Percentiles rank a stretch among this genome's conserved stretches.
Conservation (phyloP, 1,140 invertebrate genomes). For the Hermatobates lingyangjiaoensis region DNA sequence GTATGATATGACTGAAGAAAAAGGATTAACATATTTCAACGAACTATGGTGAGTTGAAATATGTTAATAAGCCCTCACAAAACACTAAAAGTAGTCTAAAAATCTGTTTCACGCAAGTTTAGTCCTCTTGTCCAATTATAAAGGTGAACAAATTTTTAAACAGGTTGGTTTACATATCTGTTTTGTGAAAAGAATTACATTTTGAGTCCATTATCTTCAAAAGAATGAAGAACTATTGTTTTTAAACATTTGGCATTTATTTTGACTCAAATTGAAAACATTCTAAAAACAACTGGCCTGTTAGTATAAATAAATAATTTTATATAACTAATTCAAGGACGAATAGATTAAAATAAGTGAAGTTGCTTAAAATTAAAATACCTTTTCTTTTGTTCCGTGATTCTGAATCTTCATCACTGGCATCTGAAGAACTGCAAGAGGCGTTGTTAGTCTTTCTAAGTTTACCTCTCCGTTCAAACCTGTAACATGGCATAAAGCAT, state of each 20-base stretch:
- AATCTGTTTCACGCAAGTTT: too few relatives aligned
- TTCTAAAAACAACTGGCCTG: background rate
- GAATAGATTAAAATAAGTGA: background rate
- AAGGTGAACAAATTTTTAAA: too few relatives aligned
- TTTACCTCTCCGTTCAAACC: slow-evolving; percentile 36
- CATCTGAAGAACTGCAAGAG: slow-evolving; percentile 74
- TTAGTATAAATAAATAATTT: background rate
- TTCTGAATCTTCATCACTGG: slow-evolving; percentile 78
- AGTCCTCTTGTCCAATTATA: too few relatives aligned
- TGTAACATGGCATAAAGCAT: too few relatives aligned
- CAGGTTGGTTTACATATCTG: too few relatives aligned
- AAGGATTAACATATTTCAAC: too few relatives aligned
- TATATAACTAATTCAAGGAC: background rate
- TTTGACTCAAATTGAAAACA: background rate
- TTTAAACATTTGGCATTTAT: background rate
- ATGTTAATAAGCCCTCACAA: too few relatives aligned
- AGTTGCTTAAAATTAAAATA: slow-evolving; percentile 26
- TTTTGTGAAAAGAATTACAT: background rate
- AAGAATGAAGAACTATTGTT: background rate
- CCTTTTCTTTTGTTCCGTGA: slow-evolving; percentile 43
- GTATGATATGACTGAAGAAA: too few relatives aligned
- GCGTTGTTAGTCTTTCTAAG: slow-evolving; percentile 60
- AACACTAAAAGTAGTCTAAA: too few relatives aligned
- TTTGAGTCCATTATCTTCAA: background rate
- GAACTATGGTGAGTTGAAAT: too few relatives aligned